phyloP scores from a whole-genome alignment of 2,113 vertebrate genomes.

The Vidua macroura region DNA sequence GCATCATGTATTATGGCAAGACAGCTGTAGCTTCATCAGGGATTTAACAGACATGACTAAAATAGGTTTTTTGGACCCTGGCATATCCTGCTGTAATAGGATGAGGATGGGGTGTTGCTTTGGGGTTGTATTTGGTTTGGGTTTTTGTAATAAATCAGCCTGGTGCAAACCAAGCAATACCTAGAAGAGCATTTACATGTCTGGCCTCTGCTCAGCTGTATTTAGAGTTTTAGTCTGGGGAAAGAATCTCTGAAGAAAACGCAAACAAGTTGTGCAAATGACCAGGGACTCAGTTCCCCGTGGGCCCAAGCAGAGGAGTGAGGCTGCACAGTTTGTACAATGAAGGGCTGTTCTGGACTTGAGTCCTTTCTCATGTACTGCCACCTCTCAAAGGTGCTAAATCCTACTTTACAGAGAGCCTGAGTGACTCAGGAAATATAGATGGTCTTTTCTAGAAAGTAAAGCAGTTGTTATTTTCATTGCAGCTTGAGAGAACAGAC shows the following conservation, averaged over 20 bases:
- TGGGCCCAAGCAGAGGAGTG: neutral
- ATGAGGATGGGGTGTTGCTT: neutral
- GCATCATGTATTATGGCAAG: neutral
- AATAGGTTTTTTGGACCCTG: neutral
- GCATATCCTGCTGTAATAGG: neutral
- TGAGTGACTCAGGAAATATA: neutral
- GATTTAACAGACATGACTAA: neutral
- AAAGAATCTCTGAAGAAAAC: neutral
- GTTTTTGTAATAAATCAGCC: neutral
- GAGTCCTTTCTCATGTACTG: neutral
- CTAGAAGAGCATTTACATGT: neutral
- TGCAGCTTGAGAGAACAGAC: neutral
- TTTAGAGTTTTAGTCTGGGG: neutral
- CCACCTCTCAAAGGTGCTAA: neutral
- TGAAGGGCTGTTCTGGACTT: neutral
- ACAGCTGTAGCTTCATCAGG: neutral
- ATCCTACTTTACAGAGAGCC: neutral
- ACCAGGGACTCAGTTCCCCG: neutral
- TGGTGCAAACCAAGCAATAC: neutral
- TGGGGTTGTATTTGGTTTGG: neutral
- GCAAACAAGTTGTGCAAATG: neutral
- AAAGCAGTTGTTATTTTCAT: neutral
- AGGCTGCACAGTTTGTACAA: neutral
- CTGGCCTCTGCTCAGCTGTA: neutral
- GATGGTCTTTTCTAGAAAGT: neutral